Evolutionary conservation across 2,888 invertebrate species (phyloP), one percentile per base, ranked within the genome.

Genomic region (Gryllus longicercus): DNA sequence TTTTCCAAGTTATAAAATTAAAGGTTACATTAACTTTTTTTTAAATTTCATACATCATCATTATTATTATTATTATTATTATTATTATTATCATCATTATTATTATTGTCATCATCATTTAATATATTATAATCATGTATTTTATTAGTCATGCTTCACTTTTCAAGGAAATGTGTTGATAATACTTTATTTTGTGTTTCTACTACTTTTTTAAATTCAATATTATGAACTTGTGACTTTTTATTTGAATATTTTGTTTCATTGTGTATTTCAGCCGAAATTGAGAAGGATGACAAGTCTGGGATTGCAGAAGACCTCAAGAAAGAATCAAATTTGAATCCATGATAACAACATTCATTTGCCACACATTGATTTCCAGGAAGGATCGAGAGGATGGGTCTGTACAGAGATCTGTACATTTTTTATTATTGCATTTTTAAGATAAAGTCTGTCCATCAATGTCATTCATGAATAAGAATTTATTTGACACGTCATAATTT

Each of bases 301-400:
- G 82, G 89, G 10, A 93, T 93, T 85, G n/a, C 80, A 51, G 93
- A 93, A 83, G 93, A 93, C 82, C 84, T 87, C 79, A 93, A 93
- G 89, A 87, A 93, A 93, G 82, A 82, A 21, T n/a, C 80, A 10
- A 79, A 79, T n/a, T 16, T 81, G 50, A 82, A 82, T 80, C 82
- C 82, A 76, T 82, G 82, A 82, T 81, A 80, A 81, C 23, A 38
- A 14, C 16, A 23, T 25, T 76, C 23, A 76, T 63, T 63, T 63
- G 63, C n/a, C 63, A 18, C 0, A n/a, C n/a, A n/a, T 63, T 18
- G 63, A 63, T 63, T 63, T 18, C 63, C 63, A n/a, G 38, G 38
- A 38, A 63, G 63, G 63, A 14, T 14, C 63, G 8, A n/a, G n/a
- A 63, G 63, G 3, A 18, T 8, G 63, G n/a, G 14, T 63, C 63